Evolutionary conservation across 2,113 vertebrate genomes (phyloP), one percentile per base, ranked within the genome.

Genomic region (Myrmecophaga tridactyla): DNA sequence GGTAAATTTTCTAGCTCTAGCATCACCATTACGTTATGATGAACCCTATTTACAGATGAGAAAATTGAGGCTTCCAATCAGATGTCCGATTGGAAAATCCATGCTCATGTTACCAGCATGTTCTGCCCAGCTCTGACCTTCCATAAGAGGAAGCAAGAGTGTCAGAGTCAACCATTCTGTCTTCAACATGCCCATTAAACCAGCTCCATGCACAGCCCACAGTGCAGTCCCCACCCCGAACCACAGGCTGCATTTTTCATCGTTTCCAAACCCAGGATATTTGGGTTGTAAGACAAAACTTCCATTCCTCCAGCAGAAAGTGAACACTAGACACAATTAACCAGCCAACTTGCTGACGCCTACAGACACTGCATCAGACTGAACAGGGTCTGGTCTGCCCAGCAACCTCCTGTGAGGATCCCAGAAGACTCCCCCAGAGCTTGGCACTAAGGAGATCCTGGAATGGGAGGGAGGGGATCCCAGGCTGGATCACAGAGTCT

Each of bases 261-360:
- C 89, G 53, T 41, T 95, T 96, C 93, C 96, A 97, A 96, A 83
- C 82, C 94, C 96, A 81, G 77, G 78, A 72, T 96, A 91, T 97
- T 97, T 97, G 96, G 86, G 87, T 97, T 97, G 97, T 97, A 97
- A 97, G 90, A 95, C 60, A 97, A 97, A 94, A 97, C 95, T 91
- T 96, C 86, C 86, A 81, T 51, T 95, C 91, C 95, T 83, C 89
- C 86, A 73, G 82, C 77, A 94, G 56, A 90, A 90, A 96, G 56
- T 81, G 88, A 96, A 95, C 62, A 67, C 86, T n/a, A 56, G 41
- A 78, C 92, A 82, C 86, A 95, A 89, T 65, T 69, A 95, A 34
- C 78, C 82, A 77, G 96, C 96, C 96, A 96, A 94, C 96, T 1
- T 95, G 90, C 94, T 97, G 94, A 97, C 11, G 58, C 92, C 76